A percentile compares a stretch with the other conserved stretches of the same genome.
phyloP scores from a whole-genome alignment of 2,888 invertebrate species.

The Leucoptera coffeella region DNA sequence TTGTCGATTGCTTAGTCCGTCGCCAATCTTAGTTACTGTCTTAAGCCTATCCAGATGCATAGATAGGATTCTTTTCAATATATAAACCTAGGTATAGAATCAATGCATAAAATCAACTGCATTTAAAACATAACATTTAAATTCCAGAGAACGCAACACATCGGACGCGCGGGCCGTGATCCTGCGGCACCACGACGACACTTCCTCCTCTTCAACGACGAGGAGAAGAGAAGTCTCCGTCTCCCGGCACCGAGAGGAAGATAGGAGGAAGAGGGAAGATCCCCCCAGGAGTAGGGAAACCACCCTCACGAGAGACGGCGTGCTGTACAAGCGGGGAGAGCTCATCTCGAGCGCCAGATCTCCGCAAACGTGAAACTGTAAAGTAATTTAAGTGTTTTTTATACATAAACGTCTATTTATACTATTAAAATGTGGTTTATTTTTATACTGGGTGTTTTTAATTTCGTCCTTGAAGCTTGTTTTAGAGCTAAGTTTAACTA shows the following conservation, averaged over 20 bases:
- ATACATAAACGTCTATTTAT: conserved; percentile 47
- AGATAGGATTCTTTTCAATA: no score
- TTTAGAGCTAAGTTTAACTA: no score
- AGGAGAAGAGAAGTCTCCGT: no score
- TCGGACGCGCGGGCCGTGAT: conserved; percentile 34
- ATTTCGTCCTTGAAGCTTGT: no score
- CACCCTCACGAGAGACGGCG: conserved; percentile 9
- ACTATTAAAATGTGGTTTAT: no score
- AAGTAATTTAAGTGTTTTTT: conserved; percentile 12
- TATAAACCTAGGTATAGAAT: no score
- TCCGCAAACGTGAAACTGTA: conserved; percentile 30
- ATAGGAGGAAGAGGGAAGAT: neutral
- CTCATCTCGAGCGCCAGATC: conserved; percentile 70
- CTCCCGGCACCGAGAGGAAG: conserved; percentile 11
- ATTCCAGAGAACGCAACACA: conserved; percentile 44
- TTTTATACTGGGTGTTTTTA: no score
- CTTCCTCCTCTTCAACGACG: conserved; percentile 52
- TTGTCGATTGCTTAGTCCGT: no score
- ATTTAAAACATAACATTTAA: no score
- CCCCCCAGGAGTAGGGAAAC: neutral
- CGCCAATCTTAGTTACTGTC: no score
- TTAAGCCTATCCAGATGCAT: no score
- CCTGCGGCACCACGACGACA: conserved; percentile 35
- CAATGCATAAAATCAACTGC: no score
- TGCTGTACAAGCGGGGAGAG: conserved; percentile 74